phyloP scores from a whole-genome alignment of 92 coral and sea anemone species.

The Parazoanthus swiftii region DNA sequence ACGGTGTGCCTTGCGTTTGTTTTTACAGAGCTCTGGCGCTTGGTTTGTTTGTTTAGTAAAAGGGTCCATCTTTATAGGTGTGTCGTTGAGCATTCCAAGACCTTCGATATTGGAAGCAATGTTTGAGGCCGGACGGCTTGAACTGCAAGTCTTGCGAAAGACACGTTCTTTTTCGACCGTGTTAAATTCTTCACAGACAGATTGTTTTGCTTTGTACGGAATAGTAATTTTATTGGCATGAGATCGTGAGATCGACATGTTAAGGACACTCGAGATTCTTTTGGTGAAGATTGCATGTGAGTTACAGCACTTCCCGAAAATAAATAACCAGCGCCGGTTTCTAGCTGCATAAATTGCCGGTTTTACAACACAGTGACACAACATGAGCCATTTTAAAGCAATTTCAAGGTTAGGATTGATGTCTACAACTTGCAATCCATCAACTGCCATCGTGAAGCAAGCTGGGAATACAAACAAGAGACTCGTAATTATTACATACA shows the following conservation, averaged over 20 bases:
- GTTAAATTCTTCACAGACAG: neutral
- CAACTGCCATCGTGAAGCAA: slow-evolving; percentile 68
- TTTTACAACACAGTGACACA: slow-evolving; percentile 80
- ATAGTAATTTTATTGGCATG: neutral
- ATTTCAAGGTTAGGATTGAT: slow-evolving; percentile 57
- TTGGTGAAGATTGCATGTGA: too few relatives aligned
- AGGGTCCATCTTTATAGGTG: neutral
- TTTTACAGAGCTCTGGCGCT: neutral
- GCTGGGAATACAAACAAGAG: slow-evolving; percentile 83
- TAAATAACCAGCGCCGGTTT: neutral
- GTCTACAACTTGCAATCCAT: slow-evolving; percentile 59
- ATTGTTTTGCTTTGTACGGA: neutral
- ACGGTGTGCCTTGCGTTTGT: neutral
- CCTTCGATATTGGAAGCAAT: neutral
- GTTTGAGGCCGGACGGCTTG: neutral
- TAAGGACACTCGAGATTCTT: too few relatives aligned
- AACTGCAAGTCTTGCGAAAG: neutral
- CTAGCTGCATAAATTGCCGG: slow-evolving; percentile 65
- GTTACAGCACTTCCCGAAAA: neutral
- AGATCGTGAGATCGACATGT: neutral
- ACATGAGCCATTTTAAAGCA: slow-evolving; percentile 73
- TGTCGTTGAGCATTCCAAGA: too few relatives aligned
- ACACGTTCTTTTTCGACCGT: neutral
- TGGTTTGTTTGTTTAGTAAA: neutral
- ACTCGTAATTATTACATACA: slow-evolving; percentile 63